phyloP scores from a whole-genome alignment of 2,888 invertebrate species.

The Drosophila borealis region DNA sequence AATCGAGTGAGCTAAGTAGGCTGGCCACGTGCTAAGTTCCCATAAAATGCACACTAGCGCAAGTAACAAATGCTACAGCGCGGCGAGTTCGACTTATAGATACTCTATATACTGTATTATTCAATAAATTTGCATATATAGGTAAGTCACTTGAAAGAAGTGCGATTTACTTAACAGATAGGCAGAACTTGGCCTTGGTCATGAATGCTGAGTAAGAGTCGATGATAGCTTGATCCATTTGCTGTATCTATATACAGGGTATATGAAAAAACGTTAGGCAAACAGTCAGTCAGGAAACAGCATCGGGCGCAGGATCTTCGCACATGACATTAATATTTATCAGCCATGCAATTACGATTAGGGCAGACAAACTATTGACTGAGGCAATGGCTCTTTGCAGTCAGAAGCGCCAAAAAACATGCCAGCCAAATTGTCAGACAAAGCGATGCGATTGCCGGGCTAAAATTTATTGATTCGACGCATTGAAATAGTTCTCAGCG shows the following conservation, averaged over 20 bases:
- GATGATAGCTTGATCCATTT: background rate
- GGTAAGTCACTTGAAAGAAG: too few species aligned
- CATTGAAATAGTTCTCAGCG: slow-evolving; percentile 83
- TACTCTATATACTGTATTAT: background rate
- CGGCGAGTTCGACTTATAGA: background rate
- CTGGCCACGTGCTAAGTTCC: slow-evolving; percentile 62
- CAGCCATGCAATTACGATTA: slow-evolving; percentile 75
- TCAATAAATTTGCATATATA: too few species aligned
- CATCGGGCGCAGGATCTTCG: slow-evolving; percentile 42
- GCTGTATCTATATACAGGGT: background rate
- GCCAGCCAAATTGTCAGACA: slow-evolving; percentile 67
- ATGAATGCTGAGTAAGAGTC: too few species aligned
- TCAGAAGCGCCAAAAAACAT: slow-evolving; percentile 45
- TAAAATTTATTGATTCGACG: slow-evolving; percentile 83
- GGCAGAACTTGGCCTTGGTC: background rate
- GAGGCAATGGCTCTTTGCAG: slow-evolving; percentile 2
- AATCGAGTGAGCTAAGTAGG: slow-evolving; percentile 12
- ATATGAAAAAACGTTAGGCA: slow-evolving; percentile 16
- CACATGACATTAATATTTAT: slow-evolving; percentile 74
- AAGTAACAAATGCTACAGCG: background rate
- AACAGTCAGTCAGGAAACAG: background rate
- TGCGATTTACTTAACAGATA: too few species aligned
- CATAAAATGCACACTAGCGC: slow-evolving; percentile 55
- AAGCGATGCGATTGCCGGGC: slow-evolving; percentile 62
- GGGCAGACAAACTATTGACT: slow-evolving; percentile 63